Base-by-base conservation (phyloP, 2,888 invertebrate species). In the Caenorhabditis auriculariae region DNA sequence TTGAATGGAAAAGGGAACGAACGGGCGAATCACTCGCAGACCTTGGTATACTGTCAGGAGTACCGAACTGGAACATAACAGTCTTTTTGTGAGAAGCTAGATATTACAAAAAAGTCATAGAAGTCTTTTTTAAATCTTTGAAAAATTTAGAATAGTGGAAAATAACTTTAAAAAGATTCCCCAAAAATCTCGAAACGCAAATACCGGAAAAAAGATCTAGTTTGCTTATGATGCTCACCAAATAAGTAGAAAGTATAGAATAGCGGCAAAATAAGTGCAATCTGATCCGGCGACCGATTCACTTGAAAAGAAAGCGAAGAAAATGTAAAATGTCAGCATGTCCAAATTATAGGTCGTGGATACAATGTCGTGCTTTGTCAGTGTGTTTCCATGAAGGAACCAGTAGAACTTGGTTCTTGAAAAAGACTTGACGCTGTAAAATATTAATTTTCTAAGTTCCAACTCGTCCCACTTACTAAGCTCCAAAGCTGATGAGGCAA, bases 301-400 rank as follows among this genome's bases (percentile, higher is more conserved):
- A 37, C 66, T 69, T 9, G 69, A 60, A 54, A 73, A 74, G 5
- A 69, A 35, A 4, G 69, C 67, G 57, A 74, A 74, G 17, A 61
- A 46, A 17, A 72, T 41, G 54, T 69, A 74, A 57, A 74, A 74
- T 1, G 66, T 28, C 4, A 71, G 58, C 26, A 72, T 55, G 45
- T 60, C 55, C n/a, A 63, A 32, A n/a, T 66, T 62, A 53, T 72
- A 71, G 26, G 62, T 52, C 3, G 70, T n/a, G n/a, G n/a, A n/a
- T n/a, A n/a, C n/a, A n/a, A n/a, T n/a, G n/a, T n/a, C n/a, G n/a
- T n/a, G n/a, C n/a, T n/a, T 52, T 12, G 53, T 51, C 38, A 61
- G 37, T 12, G 41, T 50, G 17, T 39, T 46, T 15, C 61, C 56
- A 2, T 54, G 50, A 3, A 61, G n/a, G 37, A 47, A 55, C 21